phyloP scores from a whole-genome alignment of 2,888 invertebrate genomes.

The Tyria jacobaeae region DNA sequence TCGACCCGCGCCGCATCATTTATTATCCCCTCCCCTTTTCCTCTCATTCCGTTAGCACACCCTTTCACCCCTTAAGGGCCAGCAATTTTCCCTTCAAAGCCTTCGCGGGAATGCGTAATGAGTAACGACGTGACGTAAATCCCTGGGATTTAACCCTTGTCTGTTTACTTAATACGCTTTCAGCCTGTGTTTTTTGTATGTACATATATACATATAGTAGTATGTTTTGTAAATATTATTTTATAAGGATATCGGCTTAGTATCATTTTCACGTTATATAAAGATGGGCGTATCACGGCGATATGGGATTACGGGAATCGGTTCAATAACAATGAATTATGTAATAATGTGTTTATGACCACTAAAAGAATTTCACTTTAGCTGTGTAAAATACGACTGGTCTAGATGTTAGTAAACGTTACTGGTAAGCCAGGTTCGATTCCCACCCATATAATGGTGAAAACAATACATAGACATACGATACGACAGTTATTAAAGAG shows the following conservation, averaged over 20 bases:
- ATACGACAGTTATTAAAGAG: too few relatives aligned
- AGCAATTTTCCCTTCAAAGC: conserved; percentile 83
- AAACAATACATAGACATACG: too few relatives aligned
- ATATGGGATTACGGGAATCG: too few relatives aligned
- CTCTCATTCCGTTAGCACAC: conserved; percentile 40
- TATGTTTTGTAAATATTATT: neutral
- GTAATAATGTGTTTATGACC: too few relatives aligned
- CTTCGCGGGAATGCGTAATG: conserved; percentile 83
- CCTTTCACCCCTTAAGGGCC: conserved; percentile 72
- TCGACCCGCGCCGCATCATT: conserved; percentile 69
- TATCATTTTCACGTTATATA: too few relatives aligned
- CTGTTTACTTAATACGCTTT: conserved; percentile 49
- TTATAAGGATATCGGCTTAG: neutral
- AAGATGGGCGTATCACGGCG: neutral
- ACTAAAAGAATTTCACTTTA: too few relatives aligned
- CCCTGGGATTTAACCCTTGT: conserved; percentile 76
- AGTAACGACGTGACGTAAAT: conserved; percentile 80
- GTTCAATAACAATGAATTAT: too few relatives aligned
- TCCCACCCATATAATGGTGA: too few relatives aligned
- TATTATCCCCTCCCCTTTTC: conserved; percentile 64
- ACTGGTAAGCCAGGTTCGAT: too few relatives aligned
- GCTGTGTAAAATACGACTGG: too few relatives aligned
- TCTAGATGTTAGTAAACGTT: too few relatives aligned
- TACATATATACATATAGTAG: neutral
- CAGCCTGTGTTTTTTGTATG: neutral